Evolutionary conservation across 2,113 vertebrate genomes (phyloP).

Genomic region (Tragelaphus buxtoni): DNA sequence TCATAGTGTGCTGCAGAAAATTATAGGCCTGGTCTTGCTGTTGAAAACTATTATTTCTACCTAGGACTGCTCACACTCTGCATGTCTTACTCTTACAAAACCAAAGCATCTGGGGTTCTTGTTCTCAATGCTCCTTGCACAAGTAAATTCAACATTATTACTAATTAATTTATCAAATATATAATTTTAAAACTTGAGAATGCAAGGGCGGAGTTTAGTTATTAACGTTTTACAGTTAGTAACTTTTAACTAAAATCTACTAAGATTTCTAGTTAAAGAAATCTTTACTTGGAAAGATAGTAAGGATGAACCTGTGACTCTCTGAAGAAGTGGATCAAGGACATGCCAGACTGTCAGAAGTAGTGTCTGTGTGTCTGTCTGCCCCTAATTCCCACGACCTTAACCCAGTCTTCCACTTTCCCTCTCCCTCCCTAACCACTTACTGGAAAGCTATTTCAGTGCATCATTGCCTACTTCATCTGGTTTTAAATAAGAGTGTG

Average conservation of each 20-base stretch:
- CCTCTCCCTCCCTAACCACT: neutral
- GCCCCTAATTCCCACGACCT: neutral
- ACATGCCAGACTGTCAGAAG: neutral
- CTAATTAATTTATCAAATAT: constrained; percentile 64
- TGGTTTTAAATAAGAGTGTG: neutral
- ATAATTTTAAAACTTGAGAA: neutral
- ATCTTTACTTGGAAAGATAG: neutral
- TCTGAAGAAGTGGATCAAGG: neutral
- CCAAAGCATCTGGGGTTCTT: constrained; percentile 54
- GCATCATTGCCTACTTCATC: neutral
- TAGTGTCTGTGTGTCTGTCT: neutral
- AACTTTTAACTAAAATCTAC: neutral
- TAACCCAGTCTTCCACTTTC: neutral
- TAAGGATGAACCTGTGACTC: neutral
- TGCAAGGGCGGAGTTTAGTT: neutral
- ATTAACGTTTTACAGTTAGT: neutral
- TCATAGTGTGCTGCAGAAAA: constrained; percentile 82
- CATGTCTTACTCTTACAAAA: constrained; percentile 71
- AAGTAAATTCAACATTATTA: constrained; percentile 29
- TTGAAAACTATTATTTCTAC: constrained; percentile 83
- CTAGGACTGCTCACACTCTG: constrained; percentile 71
- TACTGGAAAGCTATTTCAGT: neutral
- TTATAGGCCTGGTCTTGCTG: constrained; percentile 80
- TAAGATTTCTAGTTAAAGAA: neutral
- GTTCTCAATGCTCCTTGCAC: neutral